Evolutionary conservation across 2,113 vertebrate species (phyloP).

Genomic region (Psilopogon haemacephalus): DNA sequence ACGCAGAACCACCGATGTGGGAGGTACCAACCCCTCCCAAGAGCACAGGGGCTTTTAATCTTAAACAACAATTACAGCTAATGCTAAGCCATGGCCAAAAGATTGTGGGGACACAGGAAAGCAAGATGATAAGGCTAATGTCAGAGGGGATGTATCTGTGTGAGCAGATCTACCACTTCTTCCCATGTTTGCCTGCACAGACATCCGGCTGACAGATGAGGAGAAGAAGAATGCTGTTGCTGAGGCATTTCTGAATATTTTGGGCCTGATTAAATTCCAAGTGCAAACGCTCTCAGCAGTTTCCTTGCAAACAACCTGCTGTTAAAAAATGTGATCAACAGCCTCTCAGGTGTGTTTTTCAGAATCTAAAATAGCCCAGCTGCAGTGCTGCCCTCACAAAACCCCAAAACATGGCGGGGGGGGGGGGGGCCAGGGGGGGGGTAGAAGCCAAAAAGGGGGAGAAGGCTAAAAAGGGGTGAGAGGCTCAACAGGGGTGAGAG

Average conservation of each 20-base stretch:
- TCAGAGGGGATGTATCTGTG: neutral
- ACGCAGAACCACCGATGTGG: neutral
- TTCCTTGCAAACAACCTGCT: conserved; percentile 48
- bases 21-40: neutral
- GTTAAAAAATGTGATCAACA: conserved; percentile 49
- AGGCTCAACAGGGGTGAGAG: neutral
- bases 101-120: neutral
- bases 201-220: neutral
- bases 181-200: neutral
- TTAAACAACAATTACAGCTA: neutral
- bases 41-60: neutral
- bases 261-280: conserved; percentile 37
- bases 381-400: neutral
- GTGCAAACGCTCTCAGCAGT: conserved; percentile 33
- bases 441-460: neutral
- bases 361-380: conserved; percentile 20
- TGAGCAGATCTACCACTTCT: neutral
- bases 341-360: conserved; percentile 40
- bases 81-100: neutral
- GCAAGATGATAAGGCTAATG: neutral
- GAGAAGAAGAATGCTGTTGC: neutral
- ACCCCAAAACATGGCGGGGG: neutral
- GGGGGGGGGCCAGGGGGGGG: neutral
- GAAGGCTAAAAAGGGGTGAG: neutral
- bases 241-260: conserved; percentile 49